Base-by-base conservation (phyloP, 2,113 vertebrate genomes). In the Speoplatyrhinus poulsoni region DNA sequence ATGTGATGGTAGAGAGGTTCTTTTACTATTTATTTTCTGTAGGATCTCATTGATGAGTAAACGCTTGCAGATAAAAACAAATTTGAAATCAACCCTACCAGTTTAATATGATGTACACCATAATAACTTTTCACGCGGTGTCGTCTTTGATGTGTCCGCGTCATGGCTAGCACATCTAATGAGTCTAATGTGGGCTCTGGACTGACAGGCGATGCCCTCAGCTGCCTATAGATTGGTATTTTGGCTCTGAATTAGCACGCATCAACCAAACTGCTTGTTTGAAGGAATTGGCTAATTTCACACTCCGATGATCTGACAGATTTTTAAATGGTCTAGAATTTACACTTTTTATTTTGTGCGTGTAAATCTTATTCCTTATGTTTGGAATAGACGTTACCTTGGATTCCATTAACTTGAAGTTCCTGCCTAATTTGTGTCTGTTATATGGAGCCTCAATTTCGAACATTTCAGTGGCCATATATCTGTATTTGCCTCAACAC, bases 241-340 rank as follows among this genome's bases (percentile, higher is more conserved):
- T 84, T 72, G 73, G 75, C 72, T 70, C 19, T 47, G 68, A 72
- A 69, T 33, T 69, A 82, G 75, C 69, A n/a, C 76, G 62, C 49
- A 54, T 67, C 67, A 67, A 72, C 59, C 36, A 41, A 41, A 41
- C 36, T 41, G 7, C 57, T 60, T 84, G 87, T 79, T 89, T 55
- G 81, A 84, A 81, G 87, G 82, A 91, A 92, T 91, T 76, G 87
- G 83, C 75, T 90, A 75, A 88, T 90, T 91, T 89, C 84, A 91
- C 57, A 77, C 83, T 90, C 85, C 82, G 83, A 63, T 80, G 74
- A 78, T 76, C 86, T 73, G 77, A 86, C 79, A 71, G 72, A 64
- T 60, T 76, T 87, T 82, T 81, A 73, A 86, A 87, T 76, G 71
- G 76, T 77, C 75, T 16, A 67, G 84, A 82, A 82, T 66, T 59